Evolutionary conservation across 1,140 invertebrate genomes (phyloP), one percentile per base, ranked within the genome.

Genomic region (Bicyclus anynana): DNA sequence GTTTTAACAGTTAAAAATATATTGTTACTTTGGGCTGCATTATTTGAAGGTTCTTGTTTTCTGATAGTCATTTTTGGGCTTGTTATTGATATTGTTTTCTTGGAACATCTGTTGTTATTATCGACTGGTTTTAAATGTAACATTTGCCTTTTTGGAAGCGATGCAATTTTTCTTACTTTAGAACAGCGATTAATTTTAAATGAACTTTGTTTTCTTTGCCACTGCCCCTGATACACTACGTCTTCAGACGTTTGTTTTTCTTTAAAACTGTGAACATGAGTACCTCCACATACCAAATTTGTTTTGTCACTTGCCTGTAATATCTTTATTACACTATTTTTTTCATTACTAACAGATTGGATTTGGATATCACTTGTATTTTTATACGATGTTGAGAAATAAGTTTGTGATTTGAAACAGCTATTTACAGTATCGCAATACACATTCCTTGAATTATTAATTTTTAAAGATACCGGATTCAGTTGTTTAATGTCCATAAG

Each of bases 221-320:
- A 87, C 26, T 79, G 62, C 51, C 84, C 83, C 74, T 82, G 80
- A 60, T 73, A 87, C 7, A 86, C 53, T 21, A 87, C 61, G 65
- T 87, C 84, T 72, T 86, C 75, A 48, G 69, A 80, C 13, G 58
- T 35, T 49, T 68, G 50, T 44, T 61, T 75, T 21, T 80, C 73
- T 60, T 63, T 84, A 38, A 73, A 87, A 61, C 81, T 84, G 53
- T 86, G 84, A 4, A 87, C 65, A 53, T 80, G 61, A 20, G 82
- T 71, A n/a, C 76, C 74, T 18, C 84, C 81, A 66, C 60, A 74
- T 35, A 71, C 62, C 37, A 80, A 62, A 49, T 67, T 80, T 18
- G 69, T 56, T 29, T 42, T 66, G 27, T 67, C 14, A 59, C 62
- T 77, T 38, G 52, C 48, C 20, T 62, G 18, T n/a, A 62, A 66